A percentile compares a stretch with the other conserved stretches of the same genome.
Conservation (phyloP, 2,113 vertebrate genomes). For the Actenoides hombroni region DNA sequence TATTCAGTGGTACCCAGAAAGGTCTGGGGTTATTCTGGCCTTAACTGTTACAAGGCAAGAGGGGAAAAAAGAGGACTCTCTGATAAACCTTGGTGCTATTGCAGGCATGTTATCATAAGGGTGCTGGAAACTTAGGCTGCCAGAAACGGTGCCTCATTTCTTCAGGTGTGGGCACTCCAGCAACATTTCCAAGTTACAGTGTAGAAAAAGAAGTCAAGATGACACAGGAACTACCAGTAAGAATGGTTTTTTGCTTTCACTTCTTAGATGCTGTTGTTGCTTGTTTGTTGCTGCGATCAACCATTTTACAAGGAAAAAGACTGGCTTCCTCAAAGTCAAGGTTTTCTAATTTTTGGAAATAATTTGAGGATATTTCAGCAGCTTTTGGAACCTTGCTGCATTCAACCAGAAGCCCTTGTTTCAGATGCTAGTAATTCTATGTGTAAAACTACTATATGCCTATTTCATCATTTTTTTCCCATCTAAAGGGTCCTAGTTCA, state of each 20-base stretch:
- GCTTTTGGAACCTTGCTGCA: neutral
- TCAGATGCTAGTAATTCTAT: neutral
- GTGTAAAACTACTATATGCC: neutral
- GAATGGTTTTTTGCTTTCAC: neutral
- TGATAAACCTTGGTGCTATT: neutral
- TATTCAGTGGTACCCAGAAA: neutral
- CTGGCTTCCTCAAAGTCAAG: neutral
- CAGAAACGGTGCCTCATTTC: neutral
- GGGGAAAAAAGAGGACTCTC: neutral
- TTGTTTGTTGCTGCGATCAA: neutral
- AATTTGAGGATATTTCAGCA: neutral
- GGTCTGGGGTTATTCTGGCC: neutral
- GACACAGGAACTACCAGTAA: neutral
- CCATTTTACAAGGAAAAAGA: neutral
- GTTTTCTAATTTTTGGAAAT: neutral
- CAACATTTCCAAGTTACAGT: neutral
- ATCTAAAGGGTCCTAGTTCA: neutral
- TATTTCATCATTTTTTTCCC: neutral
- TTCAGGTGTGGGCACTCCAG: neutral
- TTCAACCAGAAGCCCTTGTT: neutral
- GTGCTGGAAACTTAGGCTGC: neutral
- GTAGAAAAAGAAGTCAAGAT: neutral
- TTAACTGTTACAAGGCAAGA: neutral
- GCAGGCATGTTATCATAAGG: neutral
- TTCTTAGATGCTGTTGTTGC: neutral